Evolutionary conservation across 2,797 vertebrate species (phyloP).

Genomic region (Prunella strophiata): DNA sequence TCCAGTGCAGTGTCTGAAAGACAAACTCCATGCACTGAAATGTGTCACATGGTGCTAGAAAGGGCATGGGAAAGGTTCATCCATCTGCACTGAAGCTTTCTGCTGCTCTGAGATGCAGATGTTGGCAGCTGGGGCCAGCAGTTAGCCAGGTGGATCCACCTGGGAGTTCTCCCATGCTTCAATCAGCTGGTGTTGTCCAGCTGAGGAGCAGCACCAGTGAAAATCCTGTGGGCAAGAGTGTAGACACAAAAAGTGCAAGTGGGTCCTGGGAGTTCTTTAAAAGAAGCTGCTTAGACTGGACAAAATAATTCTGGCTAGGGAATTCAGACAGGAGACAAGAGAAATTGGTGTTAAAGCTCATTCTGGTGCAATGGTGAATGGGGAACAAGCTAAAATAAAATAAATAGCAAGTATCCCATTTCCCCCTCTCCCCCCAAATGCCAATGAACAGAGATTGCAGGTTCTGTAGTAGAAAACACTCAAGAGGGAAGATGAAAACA

Average conservation of each 20-base stretch:
- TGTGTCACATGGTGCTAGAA: not conserved
- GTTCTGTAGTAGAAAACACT: not conserved
- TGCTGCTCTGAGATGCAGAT: not conserved
- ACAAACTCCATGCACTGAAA: not conserved
- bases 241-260: not conserved
- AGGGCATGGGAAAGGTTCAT: rapidly evolving
- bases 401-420: not conserved
- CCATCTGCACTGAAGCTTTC: not conserved
- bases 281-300: not conserved
- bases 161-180: not conserved
- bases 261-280: not conserved
- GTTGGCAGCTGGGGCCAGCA: not conserved
- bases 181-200: not conserved
- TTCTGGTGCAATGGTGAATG: not conserved
- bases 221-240: not conserved
- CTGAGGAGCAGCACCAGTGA: not conserved
- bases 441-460: not conserved
- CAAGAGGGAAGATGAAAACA: not conserved
- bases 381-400: not conserved
- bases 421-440: not conserved
- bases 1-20: not conserved
- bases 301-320: not conserved
- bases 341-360: not conserved
- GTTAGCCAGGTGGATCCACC: not conserved
- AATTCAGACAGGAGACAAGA: not conserved